These are phyloP conservation scores for Hepsetus odoe DNA, from an alignment of 2,113 vertebrate genomes.

Conservation along the genomic window DNA sequence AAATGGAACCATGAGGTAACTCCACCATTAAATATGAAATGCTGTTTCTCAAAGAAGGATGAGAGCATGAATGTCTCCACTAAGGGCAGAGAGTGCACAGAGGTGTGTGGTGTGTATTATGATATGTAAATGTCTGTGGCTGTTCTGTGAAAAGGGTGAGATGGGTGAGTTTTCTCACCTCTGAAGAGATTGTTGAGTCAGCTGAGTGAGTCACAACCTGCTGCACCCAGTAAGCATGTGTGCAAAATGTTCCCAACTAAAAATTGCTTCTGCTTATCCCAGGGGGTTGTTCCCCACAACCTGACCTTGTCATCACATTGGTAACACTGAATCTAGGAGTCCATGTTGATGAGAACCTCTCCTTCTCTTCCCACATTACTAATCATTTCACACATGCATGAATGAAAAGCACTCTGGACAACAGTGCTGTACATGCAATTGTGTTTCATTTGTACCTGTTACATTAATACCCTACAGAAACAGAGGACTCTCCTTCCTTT, in stretches of 20 bases:
- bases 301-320: too few species aligned
- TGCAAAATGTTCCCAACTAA: not conserved
- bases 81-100: not conserved
- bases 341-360: too few species aligned
- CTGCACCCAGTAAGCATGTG: not conserved
- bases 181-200: conserved; percentile 12
- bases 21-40: not conserved
- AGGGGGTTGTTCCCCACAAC: too few species aligned
- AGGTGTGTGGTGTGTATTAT: conserved; percentile 1
- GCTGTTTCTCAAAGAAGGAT: not conserved
- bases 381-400: too few species aligned
- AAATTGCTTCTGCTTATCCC: too few species aligned
- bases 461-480: not conserved
- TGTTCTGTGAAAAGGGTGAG: not conserved
- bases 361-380: too few species aligned
- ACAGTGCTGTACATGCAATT: too few species aligned
- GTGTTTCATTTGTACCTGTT: not conserved
- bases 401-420: too few species aligned
- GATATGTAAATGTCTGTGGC: too few species aligned
- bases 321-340: too few species aligned
- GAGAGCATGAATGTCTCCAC: not conserved
- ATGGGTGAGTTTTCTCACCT: not conserved
- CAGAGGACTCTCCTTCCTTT: not conserved
- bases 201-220: not conserved
- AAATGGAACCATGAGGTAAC: not conserved